Evolutionary conservation across 1,140 invertebrate species (phyloP), one percentile per base, ranked within the genome.

Genomic region (Cydia amplana): DNA sequence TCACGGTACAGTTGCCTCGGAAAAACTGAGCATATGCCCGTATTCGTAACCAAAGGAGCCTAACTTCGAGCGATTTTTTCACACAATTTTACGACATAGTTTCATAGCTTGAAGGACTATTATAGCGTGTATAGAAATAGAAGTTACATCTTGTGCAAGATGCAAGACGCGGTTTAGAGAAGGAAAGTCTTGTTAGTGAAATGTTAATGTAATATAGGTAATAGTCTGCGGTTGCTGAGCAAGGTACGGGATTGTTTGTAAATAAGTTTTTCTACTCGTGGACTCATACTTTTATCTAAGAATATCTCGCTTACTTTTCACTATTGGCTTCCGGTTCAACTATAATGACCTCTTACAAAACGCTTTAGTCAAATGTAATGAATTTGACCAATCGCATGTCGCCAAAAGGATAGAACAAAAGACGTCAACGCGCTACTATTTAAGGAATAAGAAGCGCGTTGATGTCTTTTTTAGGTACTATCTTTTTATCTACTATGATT

Each of bases 131-230:
- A 20, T 20, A 20, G 20, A 60, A 20, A 60, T 23, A 4, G 18
- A 60, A 18, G 55, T n/a, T 55, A 55, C 12, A 23, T n/a, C 9
- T 23, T 60, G 55, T 18, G 18, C 9, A 23, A 60, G 20, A 20
- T 12, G 18, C 20, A 60, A 60, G 55, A 55, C n/a, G n/a, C 20
- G 55, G 55, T 60, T 23, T 60, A 0, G 55, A 60, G 55, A 60
- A 60, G 55, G 55, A 60, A 60, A 60, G 55, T 60, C 55, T 60
- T 60, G 55, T 60, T 60, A 60, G 55, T 55, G n/a, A 55, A 6
- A 60, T 60, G 55, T 60, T 60, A 60, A 60, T 60, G 55, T 60
- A 60, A 60, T 60, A 60, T 60, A 12, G 55, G 55, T 60, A 60
- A 60, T 60, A 7, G 55, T 60, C 10, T 12, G 55, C 55, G 55